phyloP scores from a whole-genome alignment of 2,888 invertebrate genomes.

The Mimachlamys varia region DNA sequence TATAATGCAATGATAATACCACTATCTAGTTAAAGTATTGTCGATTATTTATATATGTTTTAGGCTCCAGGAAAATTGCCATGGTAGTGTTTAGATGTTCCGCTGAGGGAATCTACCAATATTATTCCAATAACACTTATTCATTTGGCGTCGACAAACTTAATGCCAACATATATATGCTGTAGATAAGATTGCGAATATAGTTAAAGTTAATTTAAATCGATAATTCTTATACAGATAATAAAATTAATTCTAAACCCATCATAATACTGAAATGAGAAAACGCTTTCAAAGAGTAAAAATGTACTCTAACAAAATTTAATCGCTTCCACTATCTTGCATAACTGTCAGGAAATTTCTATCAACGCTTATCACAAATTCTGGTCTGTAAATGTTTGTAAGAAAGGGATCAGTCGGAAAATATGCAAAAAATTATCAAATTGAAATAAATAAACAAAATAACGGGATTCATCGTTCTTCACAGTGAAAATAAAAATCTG shows the following conservation, averaged over 20 bases:
- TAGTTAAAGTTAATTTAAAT: not conserved
- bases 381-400: too few relatives aligned
- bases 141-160: constrained; percentile 2
- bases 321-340: not conserved
- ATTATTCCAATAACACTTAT: not conserved
- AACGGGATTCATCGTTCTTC: too few relatives aligned
- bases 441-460: too few relatives aligned
- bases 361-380: not conserved
- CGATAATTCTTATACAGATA: not conserved
- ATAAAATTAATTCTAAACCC: not conserved
- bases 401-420: too few relatives aligned
- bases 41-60: too few relatives aligned
- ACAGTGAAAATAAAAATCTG: too few relatives aligned
- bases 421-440: too few relatives aligned
- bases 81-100: not conserved
- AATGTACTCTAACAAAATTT: not conserved
- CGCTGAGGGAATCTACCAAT: not conserved
- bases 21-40: too few relatives aligned
- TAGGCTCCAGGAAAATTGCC: not conserved
- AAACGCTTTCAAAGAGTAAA: not conserved
- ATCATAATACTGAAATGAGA: not conserved
- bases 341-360: too few relatives aligned
- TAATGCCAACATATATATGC: not conserved
- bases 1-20: too few relatives aligned
- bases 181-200: not conserved